Conservation (phyloP, 37 sponge, comb jelly and placozoan genomes). For the Agelas oroides region DNA sequence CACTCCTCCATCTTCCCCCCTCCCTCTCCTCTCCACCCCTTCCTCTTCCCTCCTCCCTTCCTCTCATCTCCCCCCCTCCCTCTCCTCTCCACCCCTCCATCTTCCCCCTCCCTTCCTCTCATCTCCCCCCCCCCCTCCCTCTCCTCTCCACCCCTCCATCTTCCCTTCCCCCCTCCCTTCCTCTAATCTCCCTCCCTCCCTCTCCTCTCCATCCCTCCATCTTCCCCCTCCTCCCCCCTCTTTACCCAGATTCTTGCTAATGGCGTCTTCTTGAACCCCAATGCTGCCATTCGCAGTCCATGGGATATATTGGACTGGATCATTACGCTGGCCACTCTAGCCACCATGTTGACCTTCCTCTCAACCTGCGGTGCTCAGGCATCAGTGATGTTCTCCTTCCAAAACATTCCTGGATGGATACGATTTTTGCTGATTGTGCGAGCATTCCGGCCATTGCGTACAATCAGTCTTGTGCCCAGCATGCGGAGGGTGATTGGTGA, state of each 20-base stretch:
- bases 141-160: no score
- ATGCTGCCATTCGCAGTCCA: slow-evolving; percentile 67
- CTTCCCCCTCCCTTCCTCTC: no score
- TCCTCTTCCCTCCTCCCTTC: no score
- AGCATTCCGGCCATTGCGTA: slow-evolving; percentile 66
- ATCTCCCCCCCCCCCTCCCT: no score
- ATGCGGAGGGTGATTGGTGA: slow-evolving; percentile 58
- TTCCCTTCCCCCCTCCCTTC: no score
- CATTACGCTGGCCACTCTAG: slow-evolving; percentile 47
- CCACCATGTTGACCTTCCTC: slow-evolving; percentile 9
- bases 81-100: no score
- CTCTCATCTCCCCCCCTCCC: no score
- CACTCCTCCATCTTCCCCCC: no score
- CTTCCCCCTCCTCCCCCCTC: no score
- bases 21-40: no score
- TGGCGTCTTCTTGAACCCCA: slow-evolving; percentile 74
- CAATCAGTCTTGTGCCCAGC: slow-evolving; percentile 60
- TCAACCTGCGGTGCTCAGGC: neutral
- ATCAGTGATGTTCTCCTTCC: neutral
- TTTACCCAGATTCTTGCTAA: slow-evolving; percentile 54
- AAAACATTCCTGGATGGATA: slow-evolving; percentile 8
- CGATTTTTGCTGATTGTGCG: slow-evolving; percentile 47
- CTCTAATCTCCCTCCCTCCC: no score
- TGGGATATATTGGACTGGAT: slow-evolving; percentile 80
- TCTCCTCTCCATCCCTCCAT: no score